These are phyloP conservation scores for Proisotoma minuta DNA, from an alignment of 2,888 invertebrate species.

Conservation along the genomic window DNA sequence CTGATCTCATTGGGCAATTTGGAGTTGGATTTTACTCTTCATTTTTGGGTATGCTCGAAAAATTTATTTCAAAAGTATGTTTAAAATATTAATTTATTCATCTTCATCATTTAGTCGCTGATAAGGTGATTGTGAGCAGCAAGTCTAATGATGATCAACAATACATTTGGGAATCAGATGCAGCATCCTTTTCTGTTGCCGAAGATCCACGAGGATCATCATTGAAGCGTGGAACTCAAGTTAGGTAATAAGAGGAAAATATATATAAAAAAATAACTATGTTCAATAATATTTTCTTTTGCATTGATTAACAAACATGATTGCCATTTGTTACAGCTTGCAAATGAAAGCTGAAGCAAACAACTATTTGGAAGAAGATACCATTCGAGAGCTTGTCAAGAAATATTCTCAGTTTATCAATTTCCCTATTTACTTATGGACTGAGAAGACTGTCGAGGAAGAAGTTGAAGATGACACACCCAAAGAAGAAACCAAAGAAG, in stretches of 20 bases:
- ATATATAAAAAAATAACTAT: not conserved
- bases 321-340: conserved; percentile 58
- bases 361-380: conserved; percentile 90
- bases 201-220: conserved; percentile 93
- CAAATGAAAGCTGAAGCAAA: conserved; percentile 94
- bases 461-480: conserved; percentile 63
- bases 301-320: conserved; percentile 36
- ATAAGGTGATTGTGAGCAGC: conserved; percentile 89
- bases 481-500: conserved; percentile 57
- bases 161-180: conserved; percentile 98
- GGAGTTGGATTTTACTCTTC: conserved; percentile 99
- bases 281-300: not conserved
- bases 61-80: not conserved
- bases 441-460: conserved; percentile 69
- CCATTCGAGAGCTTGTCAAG: conserved; percentile 81
- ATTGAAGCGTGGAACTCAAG: conserved; percentile 80
- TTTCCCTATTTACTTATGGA: conserved; percentile 96
- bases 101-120: conserved; percentile 67
- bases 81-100: not conserved
- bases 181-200: conserved; percentile 77
- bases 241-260: conserved; percentile 60
- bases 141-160: conserved; percentile 92
- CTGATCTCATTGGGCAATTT: conserved; percentile 98
- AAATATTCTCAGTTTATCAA: conserved; percentile 99
- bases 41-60: conserved; percentile 60